A percentile compares a stretch with the other conserved stretches of the same genome.
phyloP scores from a whole-genome alignment of 1,140 invertebrate species.

The Bombus picipes region DNA sequence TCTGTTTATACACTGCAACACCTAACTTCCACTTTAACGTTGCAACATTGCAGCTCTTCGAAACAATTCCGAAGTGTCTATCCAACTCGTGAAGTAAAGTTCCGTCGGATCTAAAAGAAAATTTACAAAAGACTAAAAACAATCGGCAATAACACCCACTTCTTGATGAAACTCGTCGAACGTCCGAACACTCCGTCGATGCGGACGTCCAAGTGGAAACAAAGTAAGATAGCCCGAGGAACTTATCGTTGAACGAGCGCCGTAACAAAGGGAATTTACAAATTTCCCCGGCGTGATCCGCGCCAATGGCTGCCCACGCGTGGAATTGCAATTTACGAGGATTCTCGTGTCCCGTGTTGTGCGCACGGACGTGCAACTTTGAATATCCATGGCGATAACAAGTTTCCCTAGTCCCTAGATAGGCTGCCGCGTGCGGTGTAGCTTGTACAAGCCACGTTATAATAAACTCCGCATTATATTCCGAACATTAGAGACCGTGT shows the following conservation, averaged over 20 bases:
- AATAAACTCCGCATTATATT: constrained; percentile 77
- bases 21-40: not conserved
- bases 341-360: not conserved
- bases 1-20: not conserved
- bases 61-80: not conserved
- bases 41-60: not conserved
- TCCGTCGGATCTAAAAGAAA: too few relatives aligned
- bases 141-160: not conserved
- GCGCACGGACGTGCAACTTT: constrained; percentile 3
- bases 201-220: not conserved
- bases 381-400: constrained; percentile 56
- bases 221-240: not conserved
- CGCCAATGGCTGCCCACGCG: constrained; percentile 41
- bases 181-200: not conserved
- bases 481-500: constrained; percentile 27
- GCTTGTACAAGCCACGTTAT: constrained; percentile 64
- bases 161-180: not conserved
- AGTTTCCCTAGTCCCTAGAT: constrained; percentile 60
- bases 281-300: constrained; percentile 42
- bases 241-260: constrained; percentile 1
- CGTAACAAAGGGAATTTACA: constrained; percentile 52
- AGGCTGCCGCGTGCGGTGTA: constrained; percentile 38
- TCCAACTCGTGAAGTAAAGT: not conserved
- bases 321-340: constrained; percentile 48
- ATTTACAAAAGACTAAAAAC: not conserved